These are phyloP conservation scores for Rhynchophorus ferrugineus DNA, from an alignment of 1,140 invertebrate genomes.

Conservation along the genomic window DNA sequence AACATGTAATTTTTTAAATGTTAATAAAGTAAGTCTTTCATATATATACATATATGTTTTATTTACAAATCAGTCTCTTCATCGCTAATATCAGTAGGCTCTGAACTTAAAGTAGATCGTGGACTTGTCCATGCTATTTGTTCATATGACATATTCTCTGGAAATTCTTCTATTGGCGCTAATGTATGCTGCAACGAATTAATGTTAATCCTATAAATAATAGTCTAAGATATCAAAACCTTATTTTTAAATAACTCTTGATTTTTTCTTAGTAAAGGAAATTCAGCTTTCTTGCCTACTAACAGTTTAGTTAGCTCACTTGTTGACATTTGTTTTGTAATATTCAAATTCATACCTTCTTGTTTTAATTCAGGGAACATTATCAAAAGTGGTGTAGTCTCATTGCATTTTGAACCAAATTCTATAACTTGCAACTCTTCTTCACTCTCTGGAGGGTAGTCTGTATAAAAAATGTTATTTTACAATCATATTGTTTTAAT, in stretches of 20 bases:
- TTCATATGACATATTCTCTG: background rate
- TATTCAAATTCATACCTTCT: background rate
- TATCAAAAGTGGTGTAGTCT: background rate
- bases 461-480: too few relatives aligned
- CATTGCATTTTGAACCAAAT: background rate
- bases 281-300: conserved; percentile 16
- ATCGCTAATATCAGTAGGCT: background rate
- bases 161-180: background rate
- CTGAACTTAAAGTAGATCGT: background rate
- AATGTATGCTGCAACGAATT: background rate
- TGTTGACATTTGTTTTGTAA: background rate
- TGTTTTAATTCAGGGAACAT: background rate
- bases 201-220: background rate
- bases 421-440: background rate
- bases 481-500: too few relatives aligned
- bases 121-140: background rate
- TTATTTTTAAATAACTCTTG: background rate
- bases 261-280: conserved; percentile 7
- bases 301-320: conserved; percentile 9
- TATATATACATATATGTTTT: background rate
- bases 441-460: background rate
- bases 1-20: conserved; percentile 13
- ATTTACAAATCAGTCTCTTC: background rate
- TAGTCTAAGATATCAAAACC: background rate
- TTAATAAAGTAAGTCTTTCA: conserved; percentile 10